Base-by-base conservation (phyloP, 1,140 invertebrate species). In the Apis dorsata region DNA sequence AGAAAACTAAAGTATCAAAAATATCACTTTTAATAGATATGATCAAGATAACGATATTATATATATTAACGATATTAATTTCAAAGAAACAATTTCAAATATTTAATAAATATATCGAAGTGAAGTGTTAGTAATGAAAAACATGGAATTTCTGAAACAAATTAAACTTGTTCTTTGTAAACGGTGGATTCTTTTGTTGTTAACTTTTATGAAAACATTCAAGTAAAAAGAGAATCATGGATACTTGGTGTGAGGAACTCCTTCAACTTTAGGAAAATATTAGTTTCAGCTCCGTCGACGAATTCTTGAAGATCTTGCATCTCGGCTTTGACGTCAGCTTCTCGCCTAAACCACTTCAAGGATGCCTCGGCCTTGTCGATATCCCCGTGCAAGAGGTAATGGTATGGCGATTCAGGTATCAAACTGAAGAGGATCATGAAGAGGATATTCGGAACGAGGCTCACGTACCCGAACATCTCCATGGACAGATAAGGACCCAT, bases 391-490 rank as follows among this genome's bases (percentile, higher is more conserved):
- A 90, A 79, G 17, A 94, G 85, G 74, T 92, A 88, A 86, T 93
- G 90, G 73, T 93, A 91, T 13, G 95, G 95, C 24, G 95, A 95
- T 90, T 96, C 95, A 8, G 95, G 95, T 77, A 95, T 92, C 19
- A 93, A 76, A 9, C 92, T 83, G 90, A 95, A 93, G 9, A 94
- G 82, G n/a, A 94, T 34, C 57, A 95, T 88, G 79, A 94, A 94
- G 28, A 95, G 70, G 24, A 93, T 85, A 77, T 94, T 94, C 51
- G 94, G 86, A 1, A 90, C 77, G 21, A 94, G 80, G 71, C 91
- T 90, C 34, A 92, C 85, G 85, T 93, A 93, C 9, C 89, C 90
- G 84, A 91, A 94, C 66, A 90, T 63, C 66, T 91, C 87, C 90
- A 93, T 92, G 19, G 91, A 87, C 34, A 94, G 71, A 82, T 92